Base-by-base conservation (phyloP, 2,797 vertebrate species). In the Adrianichthys oophorus region DNA sequence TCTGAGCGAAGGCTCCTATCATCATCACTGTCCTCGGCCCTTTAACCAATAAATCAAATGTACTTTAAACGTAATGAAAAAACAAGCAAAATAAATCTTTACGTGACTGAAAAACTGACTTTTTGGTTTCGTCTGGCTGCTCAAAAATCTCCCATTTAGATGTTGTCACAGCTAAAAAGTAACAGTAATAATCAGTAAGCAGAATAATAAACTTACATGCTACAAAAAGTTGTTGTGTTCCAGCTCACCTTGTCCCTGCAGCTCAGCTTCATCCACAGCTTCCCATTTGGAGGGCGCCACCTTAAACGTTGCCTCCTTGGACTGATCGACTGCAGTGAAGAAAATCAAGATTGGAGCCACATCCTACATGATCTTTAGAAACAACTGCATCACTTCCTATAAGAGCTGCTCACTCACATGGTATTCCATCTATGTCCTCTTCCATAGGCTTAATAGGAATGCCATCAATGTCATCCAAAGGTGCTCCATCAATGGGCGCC, bases 261-360 rank as follows among this genome's bases (percentile, higher is more conserved):
- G 88, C 79, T 95, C 95, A 0, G 97, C 68, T 81, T 97, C 97
- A 72, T 99, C 96, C 68, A 99, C 97, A 51, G 94, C 97, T 90
- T 99, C 97, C 97, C 97, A 99, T 76, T 99, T 99, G 0, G 97
- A 99, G 7, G 97, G 97, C 0, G 97, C 97, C 59, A 98, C 94
- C 87, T 99, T 99, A 87, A 99, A 99, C 63, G 95, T 92, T 1
- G 95, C 90, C 48, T 95, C 95, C 75, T 97, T 98, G 5, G 93
- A 76, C 0, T 91, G 85, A 87, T 97, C 97, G 82, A 95, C 96
- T 96, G 47, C 59, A 73, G 62, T 53, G 41, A 68, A 52, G 49
- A 0, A 50, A 59, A 5, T 18, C 18, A 4, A 15, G 52, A 54
- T 73, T 57, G 15, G 2, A 62, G 23, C 45, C 18, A 41, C 19